Evolutionary conservation across 2,797 vertebrate genomes (phyloP).

Genomic region (Sorex maritimensis): DNA sequence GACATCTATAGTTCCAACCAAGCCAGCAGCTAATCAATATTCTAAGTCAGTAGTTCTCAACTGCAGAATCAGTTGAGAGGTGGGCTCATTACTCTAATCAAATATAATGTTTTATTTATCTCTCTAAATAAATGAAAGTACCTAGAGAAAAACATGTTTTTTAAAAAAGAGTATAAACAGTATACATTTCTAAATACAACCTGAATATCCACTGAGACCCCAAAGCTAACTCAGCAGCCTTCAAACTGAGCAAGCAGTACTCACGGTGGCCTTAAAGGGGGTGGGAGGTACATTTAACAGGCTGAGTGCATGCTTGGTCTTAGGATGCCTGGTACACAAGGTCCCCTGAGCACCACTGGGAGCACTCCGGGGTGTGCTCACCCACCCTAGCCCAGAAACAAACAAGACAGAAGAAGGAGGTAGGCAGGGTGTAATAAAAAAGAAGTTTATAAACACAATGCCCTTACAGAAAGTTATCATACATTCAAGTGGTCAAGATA

Average conservation of each 20-base stretch:
- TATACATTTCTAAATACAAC: constrained; percentile 12
- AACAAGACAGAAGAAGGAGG: no score
- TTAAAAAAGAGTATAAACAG: not conserved
- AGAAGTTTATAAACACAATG: constrained; percentile 34
- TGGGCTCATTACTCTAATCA: constrained; percentile 4
- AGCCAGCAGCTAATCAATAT: not conserved
- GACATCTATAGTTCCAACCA: not conserved
- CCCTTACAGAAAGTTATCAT: constrained; percentile 19
- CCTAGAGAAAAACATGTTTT: constrained; percentile 20
- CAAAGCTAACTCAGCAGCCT: constrained; percentile 1
- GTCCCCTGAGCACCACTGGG: not conserved
- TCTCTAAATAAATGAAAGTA: not conserved
- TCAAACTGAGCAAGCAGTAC: constrained; percentile 43
- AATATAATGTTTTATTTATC: not conserved
- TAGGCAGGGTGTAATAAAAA: not conserved
- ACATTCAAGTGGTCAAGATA: not conserved
- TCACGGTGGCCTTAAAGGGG: constrained; percentile 33
- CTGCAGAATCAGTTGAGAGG: not conserved
- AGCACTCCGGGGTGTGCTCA: no score
- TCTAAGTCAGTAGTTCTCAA: not conserved
- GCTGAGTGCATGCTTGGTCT: no score
- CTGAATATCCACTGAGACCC: not conserved
- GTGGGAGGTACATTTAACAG: no score
- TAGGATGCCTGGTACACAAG: not conserved
- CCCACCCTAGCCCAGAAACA: no score